Percentiles rank a stretch among this genome's conserved stretches.
Evolutionary conservation across 2,797 vertebrate species (phyloP).

Genomic region (Uromys caudimaculatus): DNA sequence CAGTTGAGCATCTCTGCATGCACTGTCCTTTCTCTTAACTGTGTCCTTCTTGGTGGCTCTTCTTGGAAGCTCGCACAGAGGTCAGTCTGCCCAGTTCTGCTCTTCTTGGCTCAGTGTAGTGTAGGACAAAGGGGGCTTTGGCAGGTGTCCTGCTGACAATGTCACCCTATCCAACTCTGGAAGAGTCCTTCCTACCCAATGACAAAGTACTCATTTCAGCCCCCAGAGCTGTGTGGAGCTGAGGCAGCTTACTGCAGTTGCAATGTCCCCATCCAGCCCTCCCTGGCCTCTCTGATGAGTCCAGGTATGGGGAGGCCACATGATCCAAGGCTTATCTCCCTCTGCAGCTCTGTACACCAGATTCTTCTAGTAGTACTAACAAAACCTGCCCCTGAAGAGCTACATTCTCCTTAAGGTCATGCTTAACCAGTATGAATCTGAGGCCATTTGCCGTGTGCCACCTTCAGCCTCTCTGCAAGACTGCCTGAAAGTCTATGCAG

Average conservation of each 20-base stretch:
- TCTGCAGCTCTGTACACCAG: neutral
- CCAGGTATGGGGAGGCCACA: neutral
- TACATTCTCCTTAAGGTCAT: neutral
- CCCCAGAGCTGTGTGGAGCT: neutral
- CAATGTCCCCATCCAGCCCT: neutral
- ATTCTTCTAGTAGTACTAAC: no score
- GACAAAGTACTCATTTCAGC: neutral
- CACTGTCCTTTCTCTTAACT: neutral
- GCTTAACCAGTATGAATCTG: neutral
- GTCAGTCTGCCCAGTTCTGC: neutral
- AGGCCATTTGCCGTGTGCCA: constrained; percentile 14
- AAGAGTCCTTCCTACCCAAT: neutral
- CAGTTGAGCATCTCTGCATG: neutral
- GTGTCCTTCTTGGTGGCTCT: neutral
- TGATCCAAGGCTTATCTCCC: no score
- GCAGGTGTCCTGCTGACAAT: no score
- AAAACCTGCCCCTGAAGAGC: neutral
- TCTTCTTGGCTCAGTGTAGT: neutral
- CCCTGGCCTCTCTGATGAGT: neutral
- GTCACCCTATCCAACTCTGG: neutral
- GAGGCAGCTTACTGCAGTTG: neutral
- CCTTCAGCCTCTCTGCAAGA: neutral
- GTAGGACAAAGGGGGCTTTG: neutral
- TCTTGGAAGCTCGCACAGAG: neutral
- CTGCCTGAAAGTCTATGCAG: constrained; percentile 60